Base-by-base conservation (phyloP, 2,113 vertebrate species). In the Microtus pennsylvanicus region DNA sequence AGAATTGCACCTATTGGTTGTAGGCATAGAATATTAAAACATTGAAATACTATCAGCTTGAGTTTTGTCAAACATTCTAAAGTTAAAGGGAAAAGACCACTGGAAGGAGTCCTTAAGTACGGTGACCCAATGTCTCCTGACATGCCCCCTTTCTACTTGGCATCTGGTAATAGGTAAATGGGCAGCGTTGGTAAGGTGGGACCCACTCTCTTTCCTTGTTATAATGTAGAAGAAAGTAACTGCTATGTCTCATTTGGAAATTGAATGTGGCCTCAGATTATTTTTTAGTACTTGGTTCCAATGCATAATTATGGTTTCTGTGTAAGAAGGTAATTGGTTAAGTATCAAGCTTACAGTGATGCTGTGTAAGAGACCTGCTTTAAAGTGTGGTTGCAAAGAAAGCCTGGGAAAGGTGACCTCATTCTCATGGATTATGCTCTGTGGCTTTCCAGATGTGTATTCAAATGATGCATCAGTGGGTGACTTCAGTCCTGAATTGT, bases 61-160 rank as follows among this genome's bases (percentile, higher is more conserved):
- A 93, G 95, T 90, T 98, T 97, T 97, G 94, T 97, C 90, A 96
- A 96, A 91, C 50, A 52, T 45, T 52, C 95, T 97, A 61, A 97
- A 98, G 87, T 95, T 1, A 21, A 96, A 90, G 80, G 87, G 87
- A 70, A 91, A 80, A 88, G 65, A 65, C 45, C 78, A 95, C 93
- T 52, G 91, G 14, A 91, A 67, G 86, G 95, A 28, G 77, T 93
- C 90, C 67, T 52, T 95, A 82, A 82, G 1, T 0, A 0, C 38
- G 38, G 35, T 26, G 42, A 67, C 50, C 72, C 28, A 70, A 5
- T 0, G 5, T 5, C 11, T 9, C 61, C 52, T 42, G 42, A 58
- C 61, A 47, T 16, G 63, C 0, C 11, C 35, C 0, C 0, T 13
- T 67, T 50, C 47, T 50, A 3, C 83, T 78, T 14, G 58, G 76